Evolutionary conservation across 2,888 invertebrate species (phyloP).

Genomic region (Pocota personata): DNA sequence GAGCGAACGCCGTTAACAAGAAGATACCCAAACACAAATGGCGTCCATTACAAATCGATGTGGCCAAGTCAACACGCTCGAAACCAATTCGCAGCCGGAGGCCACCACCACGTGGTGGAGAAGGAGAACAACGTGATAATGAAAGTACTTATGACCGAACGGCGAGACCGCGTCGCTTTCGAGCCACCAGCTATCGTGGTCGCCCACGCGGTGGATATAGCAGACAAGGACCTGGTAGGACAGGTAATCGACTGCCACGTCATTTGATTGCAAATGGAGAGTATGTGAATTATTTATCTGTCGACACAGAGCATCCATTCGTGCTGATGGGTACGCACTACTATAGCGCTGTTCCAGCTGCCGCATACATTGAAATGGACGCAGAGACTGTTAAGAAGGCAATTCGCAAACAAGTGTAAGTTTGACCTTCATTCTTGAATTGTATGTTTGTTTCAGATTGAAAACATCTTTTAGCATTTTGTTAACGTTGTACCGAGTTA

Average conservation of each 20-base stretch:
- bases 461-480: slow-evolving; percentile 4
- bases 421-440: slow-evolving; percentile 75
- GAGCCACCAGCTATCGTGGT: slow-evolving; percentile 80
- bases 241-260: slow-evolving; percentile 82
- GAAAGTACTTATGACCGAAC: slow-evolving; percentile 74
- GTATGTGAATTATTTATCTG: slow-evolving; percentile 79
- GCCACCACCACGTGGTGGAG: slow-evolving; percentile 76
- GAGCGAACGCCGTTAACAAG: slow-evolving; percentile 78
- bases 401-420: slow-evolving; percentile 96
- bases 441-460: slow-evolving; percentile 14
- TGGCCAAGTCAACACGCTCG: slow-evolving; percentile 86
- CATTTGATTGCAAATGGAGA: slow-evolving; percentile 81
- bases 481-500: slow-evolving; percentile 1
- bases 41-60: slow-evolving; percentile 95
- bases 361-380: slow-evolving; percentile 81
- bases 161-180: slow-evolving; percentile 81
- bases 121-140: slow-evolving; percentile 68
- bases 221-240: slow-evolving; percentile 81
- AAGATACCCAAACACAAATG: slow-evolving; percentile 89
- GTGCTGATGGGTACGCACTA: slow-evolving; percentile 83
- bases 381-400: slow-evolving; percentile 89
- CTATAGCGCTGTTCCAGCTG: slow-evolving; percentile 81
- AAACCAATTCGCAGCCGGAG: slow-evolving; percentile 85
- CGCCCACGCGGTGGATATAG: slow-evolving; percentile 83
- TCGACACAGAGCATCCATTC: slow-evolving; percentile 79